Percentiles rank a stretch among this genome's conserved stretches.
These are phyloP conservation scores for Lagocephalus sceleratus DNA, from an alignment of 2,797 vertebrate genomes.

Conservation along the genomic window DNA sequence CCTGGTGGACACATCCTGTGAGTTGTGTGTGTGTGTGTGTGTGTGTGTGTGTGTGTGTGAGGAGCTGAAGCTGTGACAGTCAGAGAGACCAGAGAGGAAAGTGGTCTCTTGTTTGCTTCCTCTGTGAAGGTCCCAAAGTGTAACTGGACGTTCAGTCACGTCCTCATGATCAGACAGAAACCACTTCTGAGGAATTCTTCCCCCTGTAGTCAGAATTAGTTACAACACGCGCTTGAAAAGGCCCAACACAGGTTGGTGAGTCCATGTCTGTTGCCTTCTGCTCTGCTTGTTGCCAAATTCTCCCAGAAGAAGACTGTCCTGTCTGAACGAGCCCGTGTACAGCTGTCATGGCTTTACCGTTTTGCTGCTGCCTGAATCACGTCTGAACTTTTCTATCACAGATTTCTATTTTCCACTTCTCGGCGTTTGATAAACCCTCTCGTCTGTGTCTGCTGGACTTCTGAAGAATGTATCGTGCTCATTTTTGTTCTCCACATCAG, in stretches of 20 bases:
- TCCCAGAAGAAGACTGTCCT: slow-evolving; percentile 11
- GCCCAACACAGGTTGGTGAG: neutral
- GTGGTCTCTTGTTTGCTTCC: no score
- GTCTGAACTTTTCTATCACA: slow-evolving; percentile 29
- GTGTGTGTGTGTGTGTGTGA: no score
- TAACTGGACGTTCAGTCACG: no score
- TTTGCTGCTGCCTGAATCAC: neutral
- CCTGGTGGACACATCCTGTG: no score
- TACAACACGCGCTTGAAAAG: neutral
- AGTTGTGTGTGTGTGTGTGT: no score
- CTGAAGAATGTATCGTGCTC: slow-evolving; percentile 44
- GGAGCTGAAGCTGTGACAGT: no score
- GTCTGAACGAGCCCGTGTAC: slow-evolving; percentile 5
- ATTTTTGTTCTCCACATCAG: slow-evolving; percentile 9
- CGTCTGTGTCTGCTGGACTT: slow-evolving; percentile 28
- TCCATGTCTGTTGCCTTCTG: slow-evolving; percentile 1
- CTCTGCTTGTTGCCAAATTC: slow-evolving; percentile 7
- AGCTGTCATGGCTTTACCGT: neutral
- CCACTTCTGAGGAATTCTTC: no score
- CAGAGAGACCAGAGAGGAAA: no score
- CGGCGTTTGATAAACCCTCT: slow-evolving; percentile 17
- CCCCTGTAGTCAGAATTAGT: no score
- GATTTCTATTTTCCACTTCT: slow-evolving; percentile 49
- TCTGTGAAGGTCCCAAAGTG: no score
- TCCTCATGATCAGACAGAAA: no score